These are phyloP conservation scores for Tachuris rubrigastra DNA, from an alignment of 2,113 vertebrate genomes.

Conservation along the genomic window DNA sequence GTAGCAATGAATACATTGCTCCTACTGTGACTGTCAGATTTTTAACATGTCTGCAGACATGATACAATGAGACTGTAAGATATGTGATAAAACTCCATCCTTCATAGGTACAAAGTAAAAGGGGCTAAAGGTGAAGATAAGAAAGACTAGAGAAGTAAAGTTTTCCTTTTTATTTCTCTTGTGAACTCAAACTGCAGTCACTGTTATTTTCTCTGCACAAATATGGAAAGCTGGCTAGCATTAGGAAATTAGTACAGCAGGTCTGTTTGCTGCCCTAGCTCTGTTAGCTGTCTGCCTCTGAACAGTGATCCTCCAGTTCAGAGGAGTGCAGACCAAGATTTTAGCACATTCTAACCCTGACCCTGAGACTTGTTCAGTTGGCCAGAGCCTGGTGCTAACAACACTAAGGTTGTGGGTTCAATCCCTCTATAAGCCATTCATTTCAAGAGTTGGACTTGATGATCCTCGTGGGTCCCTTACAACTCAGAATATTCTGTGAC, in stretches of 20 bases:
- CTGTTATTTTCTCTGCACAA: background rate
- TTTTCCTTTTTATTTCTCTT: background rate
- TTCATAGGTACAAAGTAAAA: background rate
- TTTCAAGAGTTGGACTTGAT: background rate
- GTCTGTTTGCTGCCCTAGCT: background rate
- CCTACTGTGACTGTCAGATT: background rate
- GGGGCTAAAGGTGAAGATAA: background rate
- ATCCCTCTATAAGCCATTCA: background rate
- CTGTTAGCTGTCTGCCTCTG: background rate
- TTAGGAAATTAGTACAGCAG: background rate
- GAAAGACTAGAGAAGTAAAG: background rate
- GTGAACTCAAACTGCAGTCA: background rate
- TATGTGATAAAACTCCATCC: background rate
- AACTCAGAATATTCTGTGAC: background rate
- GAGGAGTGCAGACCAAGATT: background rate
- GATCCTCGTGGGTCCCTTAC: background rate
- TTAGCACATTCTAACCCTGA: background rate
- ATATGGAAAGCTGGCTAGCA: background rate
- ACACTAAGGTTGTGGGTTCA: background rate
- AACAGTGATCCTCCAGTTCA: background rate
- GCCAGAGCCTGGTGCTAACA: background rate
- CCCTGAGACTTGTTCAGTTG: background rate
- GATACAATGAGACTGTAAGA: background rate
- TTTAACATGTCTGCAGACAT: background rate
- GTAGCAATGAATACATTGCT: background rate